These are phyloP conservation scores for Crocallis elinguaria DNA, from an alignment of 2,888 invertebrate genomes.

Conservation along the genomic window DNA sequence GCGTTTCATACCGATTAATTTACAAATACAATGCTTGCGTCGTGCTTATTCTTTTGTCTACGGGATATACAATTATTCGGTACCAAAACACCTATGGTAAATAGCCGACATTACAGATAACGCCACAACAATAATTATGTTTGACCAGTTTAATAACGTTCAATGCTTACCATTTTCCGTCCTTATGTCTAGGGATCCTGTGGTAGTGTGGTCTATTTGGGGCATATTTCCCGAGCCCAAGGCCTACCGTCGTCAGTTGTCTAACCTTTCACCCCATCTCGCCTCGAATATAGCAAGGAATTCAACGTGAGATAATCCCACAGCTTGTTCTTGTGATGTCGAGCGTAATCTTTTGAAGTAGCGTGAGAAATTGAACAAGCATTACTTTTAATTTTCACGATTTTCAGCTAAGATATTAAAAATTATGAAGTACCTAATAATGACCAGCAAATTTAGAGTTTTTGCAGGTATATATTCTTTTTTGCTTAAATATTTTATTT, in stretches of 20 bases:
- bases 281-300: constrained; percentile 12
- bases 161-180: constrained; percentile 1
- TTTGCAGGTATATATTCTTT: too few relatives aligned
- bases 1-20: too few relatives aligned
- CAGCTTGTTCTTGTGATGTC: constrained; percentile 23
- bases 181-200: constrained; percentile 8
- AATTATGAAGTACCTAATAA: neutral
- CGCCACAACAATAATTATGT: neutral
- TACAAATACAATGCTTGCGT: too few relatives aligned
- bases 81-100: too few relatives aligned
- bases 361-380: neutral
- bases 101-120: too few relatives aligned
- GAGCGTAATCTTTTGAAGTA: constrained; percentile 14
- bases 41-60: too few relatives aligned
- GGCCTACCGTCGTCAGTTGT: constrained; percentile 25
- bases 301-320: constrained; percentile 16
- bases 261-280: constrained; percentile 20
- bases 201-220: constrained; percentile 14
- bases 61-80: too few relatives aligned
- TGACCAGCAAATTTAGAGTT: too few relatives aligned
- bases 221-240: constrained; percentile 7
- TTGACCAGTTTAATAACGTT: neutral
- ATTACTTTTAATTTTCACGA: neutral
- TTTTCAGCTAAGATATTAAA: too few relatives aligned
- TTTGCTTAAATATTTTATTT: too few relatives aligned